Conservation (phyloP, 2,888 invertebrate genomes). For the Drosophila nr. perissopoda region DNA sequence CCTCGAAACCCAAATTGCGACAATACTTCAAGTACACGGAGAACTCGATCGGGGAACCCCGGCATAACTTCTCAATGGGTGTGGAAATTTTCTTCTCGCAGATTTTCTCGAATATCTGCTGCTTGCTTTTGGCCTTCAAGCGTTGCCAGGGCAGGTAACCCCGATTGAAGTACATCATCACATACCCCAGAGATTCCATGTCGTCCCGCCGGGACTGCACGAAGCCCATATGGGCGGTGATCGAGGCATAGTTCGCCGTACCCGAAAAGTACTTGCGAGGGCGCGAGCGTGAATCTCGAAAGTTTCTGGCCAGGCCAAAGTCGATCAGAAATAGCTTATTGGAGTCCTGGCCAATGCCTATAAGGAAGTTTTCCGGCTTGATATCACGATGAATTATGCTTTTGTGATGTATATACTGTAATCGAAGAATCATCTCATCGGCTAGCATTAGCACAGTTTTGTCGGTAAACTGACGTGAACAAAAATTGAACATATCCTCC, state of each 20-base stretch:
- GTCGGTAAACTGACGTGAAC: not conserved
- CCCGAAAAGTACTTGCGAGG: not conserved
- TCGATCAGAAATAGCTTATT: not conserved
- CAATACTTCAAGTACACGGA: not conserved
- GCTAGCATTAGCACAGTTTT: conserved; percentile 1
- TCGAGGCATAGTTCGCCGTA: not conserved
- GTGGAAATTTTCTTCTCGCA: not conserved
- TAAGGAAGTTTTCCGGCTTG: not conserved
- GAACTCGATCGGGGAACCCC: not conserved
- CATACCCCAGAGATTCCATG: not conserved
- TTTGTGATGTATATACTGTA: not conserved
- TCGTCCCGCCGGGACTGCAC: not conserved
- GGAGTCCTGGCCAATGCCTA: not conserved
- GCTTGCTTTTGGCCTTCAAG: not conserved
- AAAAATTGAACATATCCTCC: conserved; percentile 1
- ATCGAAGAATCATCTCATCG: not conserved
- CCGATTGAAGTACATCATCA: not conserved
- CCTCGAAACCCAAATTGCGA: not conserved
- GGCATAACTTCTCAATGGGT: not conserved
- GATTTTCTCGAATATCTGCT: not conserved
- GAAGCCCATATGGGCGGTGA: not conserved
- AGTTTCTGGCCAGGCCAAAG: not conserved
- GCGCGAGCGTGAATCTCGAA: fast-evolving
- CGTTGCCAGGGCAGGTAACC: not conserved
- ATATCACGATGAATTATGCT: not conserved